These are phyloP conservation scores for Ceuthmochares aereus DNA, from an alignment of 2,113 vertebrate species.

Conservation along the genomic window DNA sequence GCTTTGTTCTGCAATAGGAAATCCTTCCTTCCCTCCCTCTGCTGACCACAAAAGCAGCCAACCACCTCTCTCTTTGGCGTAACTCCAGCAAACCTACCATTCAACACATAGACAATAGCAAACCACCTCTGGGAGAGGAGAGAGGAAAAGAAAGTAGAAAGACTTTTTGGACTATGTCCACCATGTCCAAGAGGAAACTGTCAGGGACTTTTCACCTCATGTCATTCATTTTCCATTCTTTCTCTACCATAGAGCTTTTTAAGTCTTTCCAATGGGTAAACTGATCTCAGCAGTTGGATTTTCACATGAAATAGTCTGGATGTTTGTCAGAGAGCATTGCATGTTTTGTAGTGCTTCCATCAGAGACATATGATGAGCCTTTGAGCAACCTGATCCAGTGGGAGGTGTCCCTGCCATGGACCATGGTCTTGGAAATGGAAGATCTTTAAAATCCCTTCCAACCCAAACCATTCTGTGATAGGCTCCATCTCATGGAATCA, in stretches of 20 bases:
- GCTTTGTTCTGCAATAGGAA: slow-evolving; percentile 51
- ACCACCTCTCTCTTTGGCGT: slow-evolving; percentile 5
- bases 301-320: not conserved
- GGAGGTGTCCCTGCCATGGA: too few relatives aligned
- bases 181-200: slow-evolving; percentile 34
- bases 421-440: too few relatives aligned
- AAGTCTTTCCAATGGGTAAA: not conserved
- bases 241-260: not conserved
- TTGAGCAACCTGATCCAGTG: too few relatives aligned
- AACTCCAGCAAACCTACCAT: slow-evolving; percentile 26
- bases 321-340: not conserved
- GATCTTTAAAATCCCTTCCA: too few relatives aligned
- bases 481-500: not conserved
- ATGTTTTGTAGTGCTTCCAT: not conserved
- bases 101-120: slow-evolving; percentile 57
- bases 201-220: not conserved
- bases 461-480: too few relatives aligned
- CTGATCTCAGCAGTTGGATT: not conserved
- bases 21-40: slow-evolving; percentile 27
- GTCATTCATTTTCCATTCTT: slow-evolving; percentile 36
- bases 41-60: slow-evolving; percentile 10
- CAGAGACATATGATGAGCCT: not conserved
- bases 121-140: slow-evolving; percentile 34
- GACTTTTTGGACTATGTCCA: slow-evolving; percentile 36
- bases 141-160: slow-evolving; percentile 59